A percentile compares a stretch with the other conserved stretches of the same genome.
These are phyloP conservation scores for Moxostoma hubbsi DNA, from an alignment of 2,797 vertebrate species.

Conservation along the genomic window DNA sequence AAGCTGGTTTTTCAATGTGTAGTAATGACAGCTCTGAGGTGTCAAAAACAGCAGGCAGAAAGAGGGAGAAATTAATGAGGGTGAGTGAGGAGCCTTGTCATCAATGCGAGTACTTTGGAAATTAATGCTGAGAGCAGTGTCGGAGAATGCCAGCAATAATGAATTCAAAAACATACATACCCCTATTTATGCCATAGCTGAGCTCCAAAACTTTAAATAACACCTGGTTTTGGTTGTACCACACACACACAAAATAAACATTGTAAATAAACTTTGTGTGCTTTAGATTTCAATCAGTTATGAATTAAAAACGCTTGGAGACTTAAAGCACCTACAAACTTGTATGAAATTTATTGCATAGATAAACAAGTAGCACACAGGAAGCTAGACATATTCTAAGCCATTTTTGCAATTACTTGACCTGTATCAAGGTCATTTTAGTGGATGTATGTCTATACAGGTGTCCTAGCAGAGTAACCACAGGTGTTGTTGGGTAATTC, in stretches of 20 bases:
- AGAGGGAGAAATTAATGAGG: conserved; percentile 18
- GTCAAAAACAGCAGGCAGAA: conserved; percentile 51
- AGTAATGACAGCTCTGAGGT: conserved; percentile 61
- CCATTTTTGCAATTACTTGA: too few relatives aligned
- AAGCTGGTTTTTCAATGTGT: conserved; percentile 31
- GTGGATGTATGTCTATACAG: not conserved
- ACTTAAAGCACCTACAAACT: not conserved
- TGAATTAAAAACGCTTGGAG: not conserved
- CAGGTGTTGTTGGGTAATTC: not conserved
- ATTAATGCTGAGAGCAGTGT: conserved; percentile 27
- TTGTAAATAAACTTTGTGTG: not conserved
- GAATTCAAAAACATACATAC: conserved; percentile 44
- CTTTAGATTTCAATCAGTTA: not conserved
- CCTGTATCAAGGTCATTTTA: too few relatives aligned
- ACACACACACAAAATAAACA: conserved; percentile 4
- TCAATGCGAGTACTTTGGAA: conserved; percentile 39
- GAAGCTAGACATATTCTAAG: not conserved
- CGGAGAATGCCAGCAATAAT: conserved; percentile 19
- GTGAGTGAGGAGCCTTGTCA: conserved; percentile 37
- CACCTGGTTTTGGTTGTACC: conserved; percentile 4
- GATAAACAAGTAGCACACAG: not conserved
- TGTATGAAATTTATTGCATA: not conserved
- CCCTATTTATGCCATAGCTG: not conserved
- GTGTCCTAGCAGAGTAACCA: not conserved
- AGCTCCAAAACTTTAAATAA: conserved; percentile 25